Percentiles rank a stretch among this genome's conserved stretches.
phyloP scores from a whole-genome alignment of 2,888 invertebrate genomes.

The Protula sp. region DNA sequence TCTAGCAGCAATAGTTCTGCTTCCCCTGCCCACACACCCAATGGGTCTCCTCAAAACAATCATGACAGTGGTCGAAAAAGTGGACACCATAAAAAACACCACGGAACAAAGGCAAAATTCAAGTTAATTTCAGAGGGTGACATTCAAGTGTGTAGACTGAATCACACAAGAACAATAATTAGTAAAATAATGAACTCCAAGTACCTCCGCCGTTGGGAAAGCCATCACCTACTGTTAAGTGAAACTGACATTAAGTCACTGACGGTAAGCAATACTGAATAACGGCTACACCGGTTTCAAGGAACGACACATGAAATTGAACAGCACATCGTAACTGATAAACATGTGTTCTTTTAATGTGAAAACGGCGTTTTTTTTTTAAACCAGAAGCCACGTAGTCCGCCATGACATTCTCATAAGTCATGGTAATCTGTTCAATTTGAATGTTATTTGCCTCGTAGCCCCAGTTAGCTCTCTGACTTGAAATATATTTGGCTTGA shows the following conservation, averaged over 20 bases:
- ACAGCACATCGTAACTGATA: too few species aligned
- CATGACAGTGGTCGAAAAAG: not conserved
- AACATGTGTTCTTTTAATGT: too few species aligned
- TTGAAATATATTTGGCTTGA: too few species aligned
- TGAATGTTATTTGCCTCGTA: too few species aligned
- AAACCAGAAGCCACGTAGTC: too few species aligned
- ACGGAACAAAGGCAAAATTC: not conserved
- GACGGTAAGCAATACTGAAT: slow-evolving; percentile 60
- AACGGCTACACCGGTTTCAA: too few species aligned
- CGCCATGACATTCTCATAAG: too few species aligned
- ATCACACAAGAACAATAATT: slow-evolving; percentile 71
- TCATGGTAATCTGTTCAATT: too few species aligned
- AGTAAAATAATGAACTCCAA: slow-evolving; percentile 74
- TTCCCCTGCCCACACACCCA: not conserved
- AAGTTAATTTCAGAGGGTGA: slow-evolving; percentile 70
- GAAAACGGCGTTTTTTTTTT: too few species aligned
- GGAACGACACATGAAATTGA: too few species aligned
- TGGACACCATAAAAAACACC: not conserved
- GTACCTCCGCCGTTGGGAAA: slow-evolving; percentile 73
- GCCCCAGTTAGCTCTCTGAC: too few species aligned
- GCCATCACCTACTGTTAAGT: slow-evolving; percentile 66
- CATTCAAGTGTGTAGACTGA: slow-evolving; percentile 69
- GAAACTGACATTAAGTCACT: slow-evolving; percentile 67
- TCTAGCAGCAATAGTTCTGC: not conserved
- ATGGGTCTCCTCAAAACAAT: not conserved